Percentiles rank a stretch among this genome's conserved stretches.
These are phyloP conservation scores for Pyrocoelia pectoralis DNA, from an alignment of 2,888 invertebrate species.

Conservation along the genomic window DNA sequence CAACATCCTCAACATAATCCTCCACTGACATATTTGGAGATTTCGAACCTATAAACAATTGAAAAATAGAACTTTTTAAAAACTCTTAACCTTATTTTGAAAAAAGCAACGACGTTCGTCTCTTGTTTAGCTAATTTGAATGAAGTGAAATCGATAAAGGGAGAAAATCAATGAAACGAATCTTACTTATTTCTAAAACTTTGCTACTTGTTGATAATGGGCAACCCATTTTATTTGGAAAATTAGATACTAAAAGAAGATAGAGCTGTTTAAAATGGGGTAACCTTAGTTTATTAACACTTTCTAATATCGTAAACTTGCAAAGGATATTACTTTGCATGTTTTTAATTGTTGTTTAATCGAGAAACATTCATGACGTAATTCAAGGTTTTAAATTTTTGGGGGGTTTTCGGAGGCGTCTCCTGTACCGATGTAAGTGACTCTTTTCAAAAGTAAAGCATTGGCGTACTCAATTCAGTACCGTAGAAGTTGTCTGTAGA, in stretches of 20 bases:
- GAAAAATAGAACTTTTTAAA: background rate
- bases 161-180: conserved; percentile 1
- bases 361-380: too few relatives aligned
- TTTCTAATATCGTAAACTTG: conserved; percentile 22
- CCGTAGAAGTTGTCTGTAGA: too few relatives aligned
- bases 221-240: conserved; percentile 27
- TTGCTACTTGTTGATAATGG: conserved; percentile 13
- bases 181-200: conserved; percentile 17
- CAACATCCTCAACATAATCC: conserved; percentile 72
- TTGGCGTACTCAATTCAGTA: too few relatives aligned
- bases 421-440: too few relatives aligned
- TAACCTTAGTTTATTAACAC: conserved; percentile 4
- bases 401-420: too few relatives aligned
- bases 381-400: too few relatives aligned
- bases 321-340: conserved; percentile 22
- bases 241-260: background rate
- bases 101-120: background rate
- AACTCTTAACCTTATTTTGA: background rate
- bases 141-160: background rate
- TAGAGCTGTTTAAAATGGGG: background rate
- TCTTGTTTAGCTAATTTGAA: background rate
- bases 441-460: too few relatives aligned
- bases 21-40: conserved; percentile 3
- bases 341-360: background rate
- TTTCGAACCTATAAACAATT: conserved; percentile 15